Percentiles rank a stretch among this genome's conserved stretches.
Evolutionary conservation across 2,888 invertebrate genomes (phyloP).

Genomic region (Ypsolopha sequella): DNA sequence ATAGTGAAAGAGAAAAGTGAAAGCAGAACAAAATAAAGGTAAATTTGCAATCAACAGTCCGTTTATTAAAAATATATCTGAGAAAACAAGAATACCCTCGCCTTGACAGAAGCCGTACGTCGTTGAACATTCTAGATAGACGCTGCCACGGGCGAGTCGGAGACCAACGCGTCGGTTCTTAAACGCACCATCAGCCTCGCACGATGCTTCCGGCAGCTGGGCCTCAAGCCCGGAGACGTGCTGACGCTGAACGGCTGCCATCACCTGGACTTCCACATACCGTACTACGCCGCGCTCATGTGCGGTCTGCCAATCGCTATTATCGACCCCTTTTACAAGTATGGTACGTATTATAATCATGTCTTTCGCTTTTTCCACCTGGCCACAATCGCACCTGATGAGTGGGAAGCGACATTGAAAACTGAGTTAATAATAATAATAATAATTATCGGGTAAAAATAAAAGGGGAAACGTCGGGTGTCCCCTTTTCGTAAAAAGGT

Average conservation of each 20-base stretch:
- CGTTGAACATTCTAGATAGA: conserved; percentile 38
- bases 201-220: conserved; percentile 26
- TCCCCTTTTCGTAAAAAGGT: too few relatives aligned
- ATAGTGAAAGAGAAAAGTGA: too few relatives aligned
- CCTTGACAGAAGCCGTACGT: too few relatives aligned
- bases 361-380: neutral
- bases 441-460: too few relatives aligned
- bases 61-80: too few relatives aligned
- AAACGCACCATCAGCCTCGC: conserved; percentile 34
- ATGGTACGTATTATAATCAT: conserved; percentile 25
- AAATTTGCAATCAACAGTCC: too few relatives aligned
- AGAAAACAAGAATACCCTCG: too few relatives aligned
- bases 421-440: too few relatives aligned
- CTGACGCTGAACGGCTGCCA: conserved; percentile 40
- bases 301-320: conserved; percentile 41
- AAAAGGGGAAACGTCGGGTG: too few relatives aligned
- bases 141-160: conserved; percentile 38
- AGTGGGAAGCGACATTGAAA: too few relatives aligned
- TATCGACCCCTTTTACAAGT: conserved; percentile 40
- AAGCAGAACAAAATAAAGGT: too few relatives aligned
- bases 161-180: conserved; percentile 35
- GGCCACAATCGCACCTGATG: too few relatives aligned
- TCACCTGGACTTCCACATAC: conserved; percentile 43
- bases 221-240: conserved; percentile 38
- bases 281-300: conserved; percentile 39